Evolutionary conservation across 2,797 vertebrate genomes (phyloP).

Genomic region (Falco berigora): DNA sequence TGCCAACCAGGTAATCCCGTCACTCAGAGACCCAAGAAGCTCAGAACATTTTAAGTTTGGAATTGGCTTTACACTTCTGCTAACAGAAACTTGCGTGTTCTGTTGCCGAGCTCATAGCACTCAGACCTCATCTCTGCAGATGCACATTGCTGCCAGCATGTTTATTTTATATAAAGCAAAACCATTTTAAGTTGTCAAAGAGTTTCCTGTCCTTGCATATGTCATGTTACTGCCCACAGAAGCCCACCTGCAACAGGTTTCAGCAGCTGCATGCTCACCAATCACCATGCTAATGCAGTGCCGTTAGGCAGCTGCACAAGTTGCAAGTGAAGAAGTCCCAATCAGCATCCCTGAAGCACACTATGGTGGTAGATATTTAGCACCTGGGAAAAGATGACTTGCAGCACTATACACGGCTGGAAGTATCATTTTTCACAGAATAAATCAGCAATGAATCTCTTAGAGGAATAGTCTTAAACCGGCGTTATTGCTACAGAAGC

Average conservation of each 20-base stretch:
- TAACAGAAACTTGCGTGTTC: background rate
- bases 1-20: background rate
- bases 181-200: too few species aligned
- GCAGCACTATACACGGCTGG: background rate
- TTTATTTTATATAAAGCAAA: background rate
- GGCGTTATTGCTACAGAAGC: background rate
- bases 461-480: background rate
- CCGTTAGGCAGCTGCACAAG: background rate
- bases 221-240: background rate
- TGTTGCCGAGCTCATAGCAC: background rate
- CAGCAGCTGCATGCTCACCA: background rate
- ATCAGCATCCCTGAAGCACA: accelerated
- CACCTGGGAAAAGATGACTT: background rate
- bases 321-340: background rate
- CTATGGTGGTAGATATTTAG: background rate
- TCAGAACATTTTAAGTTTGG: background rate
- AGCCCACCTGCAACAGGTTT: background rate
- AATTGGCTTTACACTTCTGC: background rate
- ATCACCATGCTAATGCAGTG: background rate
- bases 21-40: background rate
- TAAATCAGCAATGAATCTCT: background rate
- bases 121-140: background rate
- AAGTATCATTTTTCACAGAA: background rate
- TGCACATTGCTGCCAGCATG: background rate
- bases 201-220: background rate